Percentiles rank a stretch among this genome's conserved stretches.
Conservation (phyloP, 2,113 vertebrate species). For the Grammatotria lemairii region DNA sequence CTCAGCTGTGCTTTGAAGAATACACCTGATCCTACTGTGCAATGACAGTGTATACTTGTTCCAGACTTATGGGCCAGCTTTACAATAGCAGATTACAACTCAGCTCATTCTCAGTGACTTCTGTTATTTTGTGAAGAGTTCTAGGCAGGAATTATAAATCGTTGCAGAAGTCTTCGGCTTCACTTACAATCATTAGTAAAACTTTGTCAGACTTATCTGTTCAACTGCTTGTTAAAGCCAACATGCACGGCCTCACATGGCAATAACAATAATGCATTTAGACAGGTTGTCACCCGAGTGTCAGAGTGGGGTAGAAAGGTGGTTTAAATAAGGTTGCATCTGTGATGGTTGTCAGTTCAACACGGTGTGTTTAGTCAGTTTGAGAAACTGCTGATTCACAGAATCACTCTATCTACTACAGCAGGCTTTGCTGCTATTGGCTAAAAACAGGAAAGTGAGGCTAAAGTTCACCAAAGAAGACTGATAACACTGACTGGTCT, state of each 20-base stretch:
- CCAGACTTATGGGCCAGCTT: background rate
- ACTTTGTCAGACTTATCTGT: background rate
- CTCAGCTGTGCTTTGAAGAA: background rate
- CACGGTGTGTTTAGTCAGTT: background rate
- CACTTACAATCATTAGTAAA: background rate
- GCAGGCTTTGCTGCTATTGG: background rate
- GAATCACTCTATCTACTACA: background rate
- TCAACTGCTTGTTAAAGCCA: background rate
- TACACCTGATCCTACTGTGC: background rate
- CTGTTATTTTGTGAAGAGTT: background rate
- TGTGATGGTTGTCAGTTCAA: background rate
- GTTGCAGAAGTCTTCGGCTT: background rate
- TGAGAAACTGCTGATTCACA: background rate
- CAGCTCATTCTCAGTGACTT: background rate
- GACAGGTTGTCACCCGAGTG: background rate
- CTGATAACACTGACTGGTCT: background rate
- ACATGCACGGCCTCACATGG: background rate
- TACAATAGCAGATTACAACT: background rate
- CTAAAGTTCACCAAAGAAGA: background rate
- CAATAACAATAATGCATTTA: background rate
- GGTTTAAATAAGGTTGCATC: background rate
- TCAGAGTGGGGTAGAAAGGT: background rate
- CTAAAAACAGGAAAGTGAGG: background rate
- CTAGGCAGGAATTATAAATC: background rate
- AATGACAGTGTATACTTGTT: background rate